phyloP scores from a whole-genome alignment of 1,140 invertebrate genomes.

The Orussus abietinus region DNA sequence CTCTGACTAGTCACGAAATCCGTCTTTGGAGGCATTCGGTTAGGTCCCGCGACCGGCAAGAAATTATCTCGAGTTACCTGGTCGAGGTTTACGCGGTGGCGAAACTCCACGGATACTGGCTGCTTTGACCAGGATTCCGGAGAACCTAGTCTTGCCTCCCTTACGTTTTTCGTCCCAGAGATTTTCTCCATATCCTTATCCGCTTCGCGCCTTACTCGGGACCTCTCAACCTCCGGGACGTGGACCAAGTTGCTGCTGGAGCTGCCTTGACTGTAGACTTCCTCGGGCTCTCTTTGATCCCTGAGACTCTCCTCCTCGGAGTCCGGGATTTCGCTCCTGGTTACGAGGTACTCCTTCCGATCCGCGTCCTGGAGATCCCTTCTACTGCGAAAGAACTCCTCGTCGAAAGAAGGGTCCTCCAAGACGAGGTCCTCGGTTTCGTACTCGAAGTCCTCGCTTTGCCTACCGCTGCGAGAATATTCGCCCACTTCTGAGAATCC shows the following conservation, averaged over 20 bases:
- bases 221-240: slow-evolving; percentile 11
- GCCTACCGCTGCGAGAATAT: not conserved
- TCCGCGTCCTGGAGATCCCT: slow-evolving; percentile 16
- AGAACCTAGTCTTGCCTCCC: slow-evolving; percentile 30
- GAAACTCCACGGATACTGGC: slow-evolving; percentile 39
- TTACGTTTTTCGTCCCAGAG: slow-evolving; percentile 26
- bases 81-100: slow-evolving; percentile 29
- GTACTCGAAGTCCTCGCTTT: not conserved
- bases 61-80: slow-evolving; percentile 15
- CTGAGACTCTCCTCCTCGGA: not conserved
- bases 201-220: slow-evolving; percentile 30
- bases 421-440: not conserved
- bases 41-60: slow-evolving; percentile 4
- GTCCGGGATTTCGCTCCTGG: too few species aligned
- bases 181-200: slow-evolving; percentile 39
- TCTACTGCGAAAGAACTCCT: slow-evolving; percentile 8
- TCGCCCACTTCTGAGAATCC: too few species aligned
- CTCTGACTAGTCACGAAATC: slow-evolving; percentile 44
- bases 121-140: slow-evolving; percentile 43
- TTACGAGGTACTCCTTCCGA: too few species aligned
- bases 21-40: slow-evolving; percentile 24
- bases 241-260: not conserved
- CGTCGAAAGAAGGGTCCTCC: slow-evolving; percentile 17
- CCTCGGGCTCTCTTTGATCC: not conserved
- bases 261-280: not conserved